These are phyloP conservation scores for Sinocyclocheilus maitianheensis DNA, from an alignment of 2,113 vertebrate species.

Conservation along the genomic window DNA sequence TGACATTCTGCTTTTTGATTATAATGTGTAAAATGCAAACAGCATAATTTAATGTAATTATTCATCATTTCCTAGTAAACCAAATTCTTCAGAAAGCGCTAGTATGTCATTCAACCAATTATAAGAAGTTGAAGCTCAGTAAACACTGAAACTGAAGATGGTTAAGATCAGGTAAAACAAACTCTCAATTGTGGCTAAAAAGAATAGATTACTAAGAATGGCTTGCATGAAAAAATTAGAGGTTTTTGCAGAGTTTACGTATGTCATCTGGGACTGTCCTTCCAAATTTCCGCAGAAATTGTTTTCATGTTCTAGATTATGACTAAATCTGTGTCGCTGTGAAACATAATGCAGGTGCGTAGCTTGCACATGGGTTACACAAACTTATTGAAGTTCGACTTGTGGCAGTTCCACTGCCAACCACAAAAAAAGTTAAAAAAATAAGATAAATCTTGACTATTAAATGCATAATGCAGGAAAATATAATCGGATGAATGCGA, in stretches of 20 bases:
- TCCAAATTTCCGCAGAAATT: conserved; percentile 23
- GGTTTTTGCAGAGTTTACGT: background rate
- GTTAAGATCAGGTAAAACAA: background rate
- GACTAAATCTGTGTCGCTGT: conserved; percentile 22
- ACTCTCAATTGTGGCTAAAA: conserved; percentile 21
- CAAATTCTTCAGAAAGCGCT: background rate
- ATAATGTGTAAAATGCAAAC: background rate
- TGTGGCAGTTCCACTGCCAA: background rate
- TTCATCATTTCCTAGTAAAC: background rate
- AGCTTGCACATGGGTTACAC: background rate
- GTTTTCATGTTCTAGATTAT: background rate
- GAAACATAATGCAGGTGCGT: background rate
- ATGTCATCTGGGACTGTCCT: conserved; percentile 14
- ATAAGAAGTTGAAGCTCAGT: background rate
- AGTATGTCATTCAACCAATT: background rate
- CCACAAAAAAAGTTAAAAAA: background rate
- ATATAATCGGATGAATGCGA: background rate
- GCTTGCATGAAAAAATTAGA: conserved; percentile 7
- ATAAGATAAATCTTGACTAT: conserved; percentile 21
- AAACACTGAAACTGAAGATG: background rate
- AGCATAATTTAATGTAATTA: background rate
- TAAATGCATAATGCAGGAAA: background rate
- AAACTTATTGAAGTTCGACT: conserved; percentile 16
- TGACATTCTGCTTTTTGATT: background rate
- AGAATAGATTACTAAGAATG: conserved; percentile 10